phyloP scores from a whole-genome alignment of 2,113 vertebrate species.

The Phylloscopus trochilus region DNA sequence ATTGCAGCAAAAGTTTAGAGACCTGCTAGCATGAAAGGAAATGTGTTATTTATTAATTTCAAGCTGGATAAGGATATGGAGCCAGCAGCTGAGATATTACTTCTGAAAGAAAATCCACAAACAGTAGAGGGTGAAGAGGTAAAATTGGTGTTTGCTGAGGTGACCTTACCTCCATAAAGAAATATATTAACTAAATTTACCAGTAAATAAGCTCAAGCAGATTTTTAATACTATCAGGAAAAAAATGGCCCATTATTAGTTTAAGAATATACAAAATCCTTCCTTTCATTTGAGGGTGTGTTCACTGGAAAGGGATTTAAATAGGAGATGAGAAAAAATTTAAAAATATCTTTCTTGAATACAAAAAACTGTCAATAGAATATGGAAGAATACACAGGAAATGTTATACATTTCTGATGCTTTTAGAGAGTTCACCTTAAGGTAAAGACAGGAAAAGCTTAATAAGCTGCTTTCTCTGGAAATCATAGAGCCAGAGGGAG shows the following conservation, averaged over 20 bases:
- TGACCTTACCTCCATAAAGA: background rate
- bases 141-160: background rate
- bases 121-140: conserved; percentile 1
- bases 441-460: background rate
- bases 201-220: background rate
- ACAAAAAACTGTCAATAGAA: background rate
- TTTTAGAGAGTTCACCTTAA: background rate
- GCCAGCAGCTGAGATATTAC: background rate
- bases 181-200: background rate
- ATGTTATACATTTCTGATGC: background rate
- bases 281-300: background rate
- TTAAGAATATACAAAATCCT: background rate
- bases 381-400: background rate
- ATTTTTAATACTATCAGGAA: background rate
- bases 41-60: conserved; percentile 28
- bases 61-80: background rate
- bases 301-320: background rate
- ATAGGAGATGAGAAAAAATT: background rate
- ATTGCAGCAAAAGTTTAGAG: conserved; percentile 3
- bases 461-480: background rate
- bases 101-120: conserved; percentile 22
- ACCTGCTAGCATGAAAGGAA: conserved; percentile 16
- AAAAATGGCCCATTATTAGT: background rate
- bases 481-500: background rate
- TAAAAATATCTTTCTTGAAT: background rate